Evolutionary conservation across 2,888 invertebrate species (phyloP).

Genomic region (Tenthredo amoena): DNA sequence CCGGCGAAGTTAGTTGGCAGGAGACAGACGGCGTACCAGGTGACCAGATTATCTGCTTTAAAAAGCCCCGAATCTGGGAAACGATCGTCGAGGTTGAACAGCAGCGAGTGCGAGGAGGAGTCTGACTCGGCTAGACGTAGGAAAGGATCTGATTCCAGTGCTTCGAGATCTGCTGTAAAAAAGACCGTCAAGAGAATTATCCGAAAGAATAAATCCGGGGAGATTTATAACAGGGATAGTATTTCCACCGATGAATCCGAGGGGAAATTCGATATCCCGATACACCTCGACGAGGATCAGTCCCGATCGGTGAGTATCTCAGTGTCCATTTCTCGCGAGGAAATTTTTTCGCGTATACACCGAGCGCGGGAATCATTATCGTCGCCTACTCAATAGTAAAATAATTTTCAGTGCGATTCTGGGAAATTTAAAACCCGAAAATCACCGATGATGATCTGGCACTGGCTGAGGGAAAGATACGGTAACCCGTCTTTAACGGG

Average conservation of each 20-base stretch:
- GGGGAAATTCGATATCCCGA: not conserved
- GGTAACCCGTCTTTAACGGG: not conserved
- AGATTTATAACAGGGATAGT: not conserved
- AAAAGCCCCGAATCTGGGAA: not conserved
- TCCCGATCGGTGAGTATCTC: not conserved
- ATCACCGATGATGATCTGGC: constrained; percentile 26
- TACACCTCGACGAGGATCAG: not conserved
- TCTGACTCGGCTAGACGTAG: too few relatives aligned
- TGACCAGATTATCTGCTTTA: not conserved
- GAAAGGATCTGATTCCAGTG: not conserved
- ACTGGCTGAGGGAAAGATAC: not conserved
- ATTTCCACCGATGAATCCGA: not conserved
- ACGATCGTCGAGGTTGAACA: not conserved
- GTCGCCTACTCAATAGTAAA: constrained; percentile 12
- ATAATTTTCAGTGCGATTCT: not conserved
- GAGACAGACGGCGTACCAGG: not conserved
- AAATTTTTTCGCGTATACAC: not conserved
- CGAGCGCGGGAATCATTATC: not conserved
- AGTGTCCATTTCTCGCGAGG: too few relatives aligned
- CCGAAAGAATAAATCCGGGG: not conserved
- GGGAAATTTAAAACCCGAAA: not conserved
- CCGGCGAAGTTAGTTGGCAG: not conserved
- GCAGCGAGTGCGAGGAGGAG: not conserved
- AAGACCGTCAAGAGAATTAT: not conserved
- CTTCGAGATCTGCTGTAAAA: not conserved